Evolutionary conservation across 2,888 invertebrate species (phyloP).

Genomic region (Mesoligia furuncula): DNA sequence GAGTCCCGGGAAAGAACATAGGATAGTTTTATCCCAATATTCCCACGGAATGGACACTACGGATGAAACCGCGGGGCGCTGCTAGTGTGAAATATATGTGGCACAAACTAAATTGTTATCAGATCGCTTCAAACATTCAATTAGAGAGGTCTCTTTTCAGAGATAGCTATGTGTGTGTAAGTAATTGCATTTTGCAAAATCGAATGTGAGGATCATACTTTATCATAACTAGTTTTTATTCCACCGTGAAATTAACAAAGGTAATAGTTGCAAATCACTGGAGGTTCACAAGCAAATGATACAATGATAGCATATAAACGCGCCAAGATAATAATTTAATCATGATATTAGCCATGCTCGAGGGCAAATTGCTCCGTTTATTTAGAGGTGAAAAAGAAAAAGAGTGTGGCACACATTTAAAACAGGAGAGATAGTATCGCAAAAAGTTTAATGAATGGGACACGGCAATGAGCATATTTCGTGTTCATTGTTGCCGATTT

Average conservation of each 20-base stretch:
- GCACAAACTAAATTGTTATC: background rate
- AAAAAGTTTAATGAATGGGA: constrained; percentile 86
- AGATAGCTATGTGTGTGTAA: constrained; percentile 17
- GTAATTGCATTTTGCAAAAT: constrained; percentile 34
- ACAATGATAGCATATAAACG: constrained; percentile 79
- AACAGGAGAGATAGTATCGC: constrained; percentile 80
- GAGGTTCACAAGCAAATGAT: constrained; percentile 80
- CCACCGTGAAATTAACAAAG: constrained; percentile 58
- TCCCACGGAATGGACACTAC: too few relatives aligned
- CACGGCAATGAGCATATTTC: constrained; percentile 85
- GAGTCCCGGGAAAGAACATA: too few relatives aligned
- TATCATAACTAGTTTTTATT: constrained; percentile 47
- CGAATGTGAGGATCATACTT: constrained; percentile 40
- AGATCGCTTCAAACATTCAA: constrained; percentile 21
- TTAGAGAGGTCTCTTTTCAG: constrained; percentile 19
- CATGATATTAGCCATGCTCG: constrained; percentile 79
- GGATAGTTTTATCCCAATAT: too few relatives aligned
- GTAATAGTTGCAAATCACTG: constrained; percentile 77
- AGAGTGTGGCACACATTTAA: constrained; percentile 84
- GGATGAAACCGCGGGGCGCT: too few relatives aligned
- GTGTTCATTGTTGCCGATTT: constrained; percentile 89
- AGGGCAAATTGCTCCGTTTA: constrained; percentile 82
- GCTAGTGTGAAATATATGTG: background rate
- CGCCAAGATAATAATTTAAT: constrained; percentile 85
- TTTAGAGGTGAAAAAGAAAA: constrained; percentile 76